Evolutionary conservation across 2,888 invertebrate genomes (phyloP), one percentile per base, ranked within the genome.

Genomic region (Drosophila greeni): DNA sequence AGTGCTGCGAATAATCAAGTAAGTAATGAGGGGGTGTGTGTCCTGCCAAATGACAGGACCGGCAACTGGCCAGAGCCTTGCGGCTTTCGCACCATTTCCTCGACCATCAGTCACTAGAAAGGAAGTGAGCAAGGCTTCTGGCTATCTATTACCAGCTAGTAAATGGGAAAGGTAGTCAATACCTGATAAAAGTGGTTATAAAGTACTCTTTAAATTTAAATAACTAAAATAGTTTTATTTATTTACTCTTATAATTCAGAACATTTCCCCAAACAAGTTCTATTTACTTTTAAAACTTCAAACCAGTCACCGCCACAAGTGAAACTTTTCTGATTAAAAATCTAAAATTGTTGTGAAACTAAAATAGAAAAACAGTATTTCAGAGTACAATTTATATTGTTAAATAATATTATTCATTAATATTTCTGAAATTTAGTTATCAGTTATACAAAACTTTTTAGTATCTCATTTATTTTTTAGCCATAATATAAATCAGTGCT

Each of bases 1-100:
- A 61, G 47, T 43, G 66, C 51, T 31, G 33, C 66, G 33, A 59
- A 45, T 52, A 81, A 65, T 70, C 82, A 81, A 70, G 81, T 85
- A 83, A 66, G 81, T 74, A 67, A 52, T 45, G 59, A 60, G 61
- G 34, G 26, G 52, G 40, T 9, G 29, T 45, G 14, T 45, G 18
- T 45, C 33, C 65, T n/a, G 23, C 18, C 51, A 20, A 24, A 33
- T 39, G 36, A 37, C 61, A 60, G 26, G 37, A 18, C 37, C 31
- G 3, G 18, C 26, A 33, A 61, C 39, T 60, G 33, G 16, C 62
- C 61, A 51, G 29, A 36, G 36, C 33, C 23, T 20, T 60, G 59
- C 31, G 59, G 59, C 23, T 45, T 43, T 62, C 24, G 48, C 26
- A 29, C 24, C 48, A 48, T 40, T 48, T 24, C 18, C 34, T 31